Base-by-base conservation (phyloP, 1,140 invertebrate genomes). In the Drosophila kurseongensis region DNA sequence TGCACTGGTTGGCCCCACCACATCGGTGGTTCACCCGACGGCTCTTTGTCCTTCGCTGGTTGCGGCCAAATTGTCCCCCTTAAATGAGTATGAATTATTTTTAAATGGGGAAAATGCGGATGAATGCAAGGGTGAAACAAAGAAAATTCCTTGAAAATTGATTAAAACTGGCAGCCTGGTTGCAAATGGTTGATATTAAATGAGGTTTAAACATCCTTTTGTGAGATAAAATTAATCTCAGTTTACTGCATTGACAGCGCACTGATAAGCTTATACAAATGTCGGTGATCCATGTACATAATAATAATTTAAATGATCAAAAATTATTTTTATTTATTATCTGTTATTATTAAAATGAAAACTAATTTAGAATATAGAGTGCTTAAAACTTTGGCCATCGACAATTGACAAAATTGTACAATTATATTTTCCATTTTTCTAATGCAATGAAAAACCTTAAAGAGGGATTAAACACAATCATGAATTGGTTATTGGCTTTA, bases 11-110 rank as follows among this genome's bases (percentile, higher is more conserved):
- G 45, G 40, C 23, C 13, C 27, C 1, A 13, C 48, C 40, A 42
- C 44, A 16, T 10, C 2, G 29, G n/a, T 48, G 47, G 47, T 1
- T 32, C 27, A 8, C 44, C 14, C 44, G n/a, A n/a, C 44, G 18
- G 50, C 44, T 36, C 44, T 50, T 73, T 75, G 68, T 63, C 32
- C 50, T 41, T 10, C 27, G 27, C 32, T 27, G 14, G 16, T 27
- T 38, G 29, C 48, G n/a, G 7, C 23, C 23, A 16, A 13, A 45
- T 65, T 44, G 27, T 50, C 27, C 12, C 36, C 61, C 41, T 27
- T 52, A 32, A 75, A 84, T 76, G 75, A 68, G 71, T 73, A 73
- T 76, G 69, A 72, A 84, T 79, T 80, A 65, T 52, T 47, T 50
- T 61, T 42, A 47, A 60, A 76, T 29, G 62, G 40, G 45, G 8